Evolutionary conservation across 2,113 vertebrate genomes (phyloP), one percentile per base, ranked within the genome.

Genomic region (Colius striatus): DNA sequence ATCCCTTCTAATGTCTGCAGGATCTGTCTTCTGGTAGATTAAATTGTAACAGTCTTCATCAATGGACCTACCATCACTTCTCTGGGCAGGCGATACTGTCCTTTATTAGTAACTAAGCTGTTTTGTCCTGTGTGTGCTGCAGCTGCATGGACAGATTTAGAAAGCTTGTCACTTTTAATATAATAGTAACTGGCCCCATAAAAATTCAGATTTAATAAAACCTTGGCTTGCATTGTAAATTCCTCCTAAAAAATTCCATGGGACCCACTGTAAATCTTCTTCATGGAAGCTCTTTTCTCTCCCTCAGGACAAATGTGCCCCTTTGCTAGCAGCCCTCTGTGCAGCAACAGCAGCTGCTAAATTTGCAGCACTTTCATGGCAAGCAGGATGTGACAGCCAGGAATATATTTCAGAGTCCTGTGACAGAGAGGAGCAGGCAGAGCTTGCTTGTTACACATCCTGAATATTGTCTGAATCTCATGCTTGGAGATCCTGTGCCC

Each of bases 131-230:
- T 51, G 32, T 36, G 16, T 12, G 66, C 71, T 73, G 71, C 83
- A 94, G 79, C 75, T 92, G 57, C 32, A 51, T 4, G 19, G 55
- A 47, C 48, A 74, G 57, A 84, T 84, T 79, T 87, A 72, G 53
- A 89, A 87, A 75, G 38, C 70, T 62, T 92, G 65, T 78, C 74
- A 50, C 61, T 94, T 87, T 30, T 74, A 77, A 74, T 90, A 30
- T 54, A 63, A n/a, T 23, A 87, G 51, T 17, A 89, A 63, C 22
- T 0, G 0, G 51, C 29, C 29, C 43, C 43, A 63, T 91, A 71
- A 90, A 91, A 92, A 93, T 48, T 71, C 58, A 43, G 50, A 38
- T 75, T 93, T 58, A 43, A 32, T 61, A 63, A 67, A 92, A 68
- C 54, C 54, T 86, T 72, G 34, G 25, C 29, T 72, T 82, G 26